phyloP scores from a whole-genome alignment of 2,797 vertebrate genomes.

The Danio jaintianensis region DNA sequence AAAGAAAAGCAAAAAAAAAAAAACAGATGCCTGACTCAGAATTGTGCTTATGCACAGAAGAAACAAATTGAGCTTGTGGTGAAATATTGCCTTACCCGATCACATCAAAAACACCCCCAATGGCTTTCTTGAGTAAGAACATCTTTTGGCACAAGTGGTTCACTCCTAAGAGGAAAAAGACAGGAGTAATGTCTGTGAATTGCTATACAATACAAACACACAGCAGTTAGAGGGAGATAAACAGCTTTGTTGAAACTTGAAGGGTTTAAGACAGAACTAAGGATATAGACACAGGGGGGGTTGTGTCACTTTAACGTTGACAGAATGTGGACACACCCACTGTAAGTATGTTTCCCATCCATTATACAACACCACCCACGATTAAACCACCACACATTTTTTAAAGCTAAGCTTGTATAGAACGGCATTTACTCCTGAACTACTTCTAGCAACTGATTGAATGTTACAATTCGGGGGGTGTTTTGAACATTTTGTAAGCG shows the following conservation, averaged over 20 bases:
- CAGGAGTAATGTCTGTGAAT: background rate
- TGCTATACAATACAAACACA: background rate
- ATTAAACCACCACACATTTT: background rate
- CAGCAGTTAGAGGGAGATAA: background rate
- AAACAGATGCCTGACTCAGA: background rate
- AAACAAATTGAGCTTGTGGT: background rate
- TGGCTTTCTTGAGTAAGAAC: conserved; percentile 66
- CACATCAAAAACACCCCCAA: conserved; percentile 74
- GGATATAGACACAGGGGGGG: background rate
- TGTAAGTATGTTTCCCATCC: background rate
- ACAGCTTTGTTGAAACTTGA: background rate
- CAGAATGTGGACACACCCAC: conserved; percentile 40
- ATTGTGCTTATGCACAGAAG: background rate
- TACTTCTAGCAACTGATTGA: background rate
- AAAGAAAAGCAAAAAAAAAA: too few relatives aligned
- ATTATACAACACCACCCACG: background rate
- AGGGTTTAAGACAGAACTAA: background rate
- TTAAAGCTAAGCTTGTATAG: background rate
- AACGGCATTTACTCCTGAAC: background rate
- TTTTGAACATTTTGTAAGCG: background rate
- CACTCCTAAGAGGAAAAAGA: background rate
- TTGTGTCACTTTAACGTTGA: background rate
- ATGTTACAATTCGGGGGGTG: too few relatives aligned
- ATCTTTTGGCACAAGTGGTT: conserved; percentile 62
- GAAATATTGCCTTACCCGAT: conserved; percentile 71